A percentile compares a stretch with the other conserved stretches of the same genome.
phyloP scores from a whole-genome alignment of 2,113 vertebrate species.

The Lamprotornis superbus region DNA sequence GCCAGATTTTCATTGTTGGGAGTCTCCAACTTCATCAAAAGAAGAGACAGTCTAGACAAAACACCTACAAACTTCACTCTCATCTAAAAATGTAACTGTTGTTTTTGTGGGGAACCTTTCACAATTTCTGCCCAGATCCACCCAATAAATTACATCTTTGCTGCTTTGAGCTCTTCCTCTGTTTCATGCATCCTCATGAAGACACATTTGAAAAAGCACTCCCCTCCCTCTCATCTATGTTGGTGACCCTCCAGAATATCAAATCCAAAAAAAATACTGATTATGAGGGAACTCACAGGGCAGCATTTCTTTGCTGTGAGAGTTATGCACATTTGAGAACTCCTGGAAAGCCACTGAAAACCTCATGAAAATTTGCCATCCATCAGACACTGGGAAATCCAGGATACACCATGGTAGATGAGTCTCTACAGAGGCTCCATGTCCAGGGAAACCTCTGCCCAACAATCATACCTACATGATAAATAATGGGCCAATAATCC shows the following conservation, averaged over 20 bases:
- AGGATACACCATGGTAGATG: accelerated
- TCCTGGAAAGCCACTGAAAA: neutral
- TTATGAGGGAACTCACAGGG: neutral
- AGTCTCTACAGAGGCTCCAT: neutral
- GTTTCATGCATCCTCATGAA: neutral
- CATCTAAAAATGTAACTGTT: constrained; percentile 11
- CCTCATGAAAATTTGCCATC: neutral
- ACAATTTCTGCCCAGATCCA: constrained; percentile 20
- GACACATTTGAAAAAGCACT: neutral
- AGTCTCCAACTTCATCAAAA: constrained; percentile 55
- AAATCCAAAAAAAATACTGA: neutral
- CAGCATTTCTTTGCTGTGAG: neutral
- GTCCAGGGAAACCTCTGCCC: neutral
- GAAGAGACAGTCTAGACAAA: constrained; percentile 54
- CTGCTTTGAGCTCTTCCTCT: neutral
- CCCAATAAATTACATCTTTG: neutral
- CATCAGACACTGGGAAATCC: neutral
- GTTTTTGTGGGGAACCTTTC: constrained; percentile 1
- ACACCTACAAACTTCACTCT: constrained; percentile 42
- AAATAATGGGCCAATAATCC: neutral
- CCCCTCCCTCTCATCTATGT: neutral
- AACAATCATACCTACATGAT: accelerated
- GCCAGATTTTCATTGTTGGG: constrained; percentile 32
- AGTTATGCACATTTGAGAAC: neutral
- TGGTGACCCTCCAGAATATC: neutral